Evolutionary conservation across 2,113 vertebrate species (phyloP).

Genomic region (Rhynchomys soricoides): DNA sequence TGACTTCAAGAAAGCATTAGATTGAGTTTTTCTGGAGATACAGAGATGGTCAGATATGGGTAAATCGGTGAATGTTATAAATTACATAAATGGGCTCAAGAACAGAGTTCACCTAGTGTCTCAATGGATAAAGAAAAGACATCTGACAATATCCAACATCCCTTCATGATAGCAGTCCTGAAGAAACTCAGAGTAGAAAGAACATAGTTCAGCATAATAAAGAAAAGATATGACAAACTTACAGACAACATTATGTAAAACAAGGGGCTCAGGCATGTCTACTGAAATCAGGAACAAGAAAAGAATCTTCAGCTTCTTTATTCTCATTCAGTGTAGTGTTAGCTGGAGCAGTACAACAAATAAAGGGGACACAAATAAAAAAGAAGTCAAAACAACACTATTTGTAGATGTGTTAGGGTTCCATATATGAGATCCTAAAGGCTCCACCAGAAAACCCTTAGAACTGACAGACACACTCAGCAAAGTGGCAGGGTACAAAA

Average conservation of each 20-base stretch:
- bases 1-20: not conserved
- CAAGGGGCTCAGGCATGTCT: too few relatives aligned
- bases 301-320: not conserved
- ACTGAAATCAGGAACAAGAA: not conserved
- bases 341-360: not conserved
- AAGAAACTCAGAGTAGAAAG: not conserved
- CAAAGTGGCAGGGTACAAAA: not conserved
- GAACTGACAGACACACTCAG: not conserved
- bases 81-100: not conserved
- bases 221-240: not conserved
- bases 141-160: not conserved
- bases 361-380: not conserved
- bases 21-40: not conserved
- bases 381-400: not conserved
- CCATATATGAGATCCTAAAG: not conserved
- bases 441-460: not conserved
- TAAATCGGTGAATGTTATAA: not conserved
- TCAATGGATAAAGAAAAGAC: not conserved
- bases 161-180: not conserved
- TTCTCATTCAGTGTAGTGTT: not conserved
- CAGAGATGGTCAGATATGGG: not conserved
- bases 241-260: not conserved
- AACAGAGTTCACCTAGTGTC: not conserved
- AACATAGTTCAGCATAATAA: not conserved
- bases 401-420: not conserved